Percentiles rank a stretch among this genome's conserved stretches.
phyloP scores from a whole-genome alignment of 2,888 invertebrate genomes.

The Flabesymbios commensalis region DNA sequence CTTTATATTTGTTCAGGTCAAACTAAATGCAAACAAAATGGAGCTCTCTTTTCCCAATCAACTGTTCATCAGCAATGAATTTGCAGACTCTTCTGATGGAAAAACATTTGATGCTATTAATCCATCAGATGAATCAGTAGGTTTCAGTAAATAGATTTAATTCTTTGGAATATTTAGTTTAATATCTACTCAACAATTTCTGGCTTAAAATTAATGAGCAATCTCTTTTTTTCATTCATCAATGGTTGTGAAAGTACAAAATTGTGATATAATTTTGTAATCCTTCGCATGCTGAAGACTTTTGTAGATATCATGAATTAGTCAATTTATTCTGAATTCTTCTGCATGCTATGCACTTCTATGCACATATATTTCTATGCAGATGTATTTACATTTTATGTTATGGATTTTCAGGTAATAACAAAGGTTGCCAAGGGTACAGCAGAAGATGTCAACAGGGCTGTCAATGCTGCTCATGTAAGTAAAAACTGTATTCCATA shows the following conservation, averaged over 20 bases:
- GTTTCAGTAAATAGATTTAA: constrained; percentile 19
- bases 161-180: too few species aligned
- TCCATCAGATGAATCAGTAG: constrained; percentile 81
- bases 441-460: constrained; percentile 80
- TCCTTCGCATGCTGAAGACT: too few species aligned
- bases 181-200: too few species aligned
- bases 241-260: too few species aligned
- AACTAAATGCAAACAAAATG: constrained; percentile 72
- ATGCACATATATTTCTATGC: background rate
- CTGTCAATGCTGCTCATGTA: constrained; percentile 83
- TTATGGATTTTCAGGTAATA: too few species aligned
- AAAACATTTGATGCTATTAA: constrained; percentile 72
- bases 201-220: too few species aligned
- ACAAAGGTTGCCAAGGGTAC: constrained; percentile 73
- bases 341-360: too few species aligned
- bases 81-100: constrained; percentile 74
- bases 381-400: constrained; percentile 52
- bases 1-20: too few species aligned
- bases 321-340: too few species aligned
- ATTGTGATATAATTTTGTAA: too few species aligned
- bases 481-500: constrained; percentile 11
- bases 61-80: constrained; percentile 88
- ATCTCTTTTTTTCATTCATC: too few species aligned
- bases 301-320: too few species aligned
- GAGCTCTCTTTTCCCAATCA: constrained; percentile 85